Base-by-base conservation (phyloP, 2,113 vertebrate genomes). In the Cavia porcellus region DNA sequence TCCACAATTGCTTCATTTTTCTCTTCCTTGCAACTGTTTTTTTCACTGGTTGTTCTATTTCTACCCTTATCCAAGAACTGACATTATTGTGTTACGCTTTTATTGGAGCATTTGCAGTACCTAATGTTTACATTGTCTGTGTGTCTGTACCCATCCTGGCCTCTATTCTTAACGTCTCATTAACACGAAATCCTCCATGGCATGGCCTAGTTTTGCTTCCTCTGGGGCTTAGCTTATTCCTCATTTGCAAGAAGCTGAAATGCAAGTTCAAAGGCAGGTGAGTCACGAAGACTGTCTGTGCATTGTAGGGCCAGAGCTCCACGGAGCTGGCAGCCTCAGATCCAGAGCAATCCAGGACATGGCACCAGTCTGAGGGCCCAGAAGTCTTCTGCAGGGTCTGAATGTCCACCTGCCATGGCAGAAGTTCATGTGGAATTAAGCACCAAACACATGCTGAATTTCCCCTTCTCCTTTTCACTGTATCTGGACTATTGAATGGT, bases 241-340 rank as follows among this genome's bases (percentile, higher is more conserved):
- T 68, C 55, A 35, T 92, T 95, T 94, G 89, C 35, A 64, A n/a
- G 68, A 89, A 62, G 42, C 89, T 20, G 11, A 92, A 86, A 77
- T 64, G 17, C 66, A 64, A 14, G 25, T 90, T 42, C 42, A 24
- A 25, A 47, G 74, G 24, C 24, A 47, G 42, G 38, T 6, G 74
- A 13, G 12, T 3, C 42, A 4, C 2, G 1, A 3, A 5, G 42
- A 22, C 38, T 45, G 5, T 25, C 42, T 47, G 10, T 5, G 13
- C 42, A 24, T 10, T 28, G 74, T 11, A 22, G 24, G 45, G 42
- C 22, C 38, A 25, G 38, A 45, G 38, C 0, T 24, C 38, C 38
- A 25, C 4, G 9, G n/a, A 38, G 70, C 70, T 20, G 19, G 7
- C 9, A 38, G 22, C 10, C 38, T 42, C 38, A 45, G 20, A 25